A percentile compares a stretch with the other conserved stretches of the same genome.
Evolutionary conservation across 2,797 vertebrate species (phyloP).

Genomic region (Helicolenus hilgendorfi): DNA sequence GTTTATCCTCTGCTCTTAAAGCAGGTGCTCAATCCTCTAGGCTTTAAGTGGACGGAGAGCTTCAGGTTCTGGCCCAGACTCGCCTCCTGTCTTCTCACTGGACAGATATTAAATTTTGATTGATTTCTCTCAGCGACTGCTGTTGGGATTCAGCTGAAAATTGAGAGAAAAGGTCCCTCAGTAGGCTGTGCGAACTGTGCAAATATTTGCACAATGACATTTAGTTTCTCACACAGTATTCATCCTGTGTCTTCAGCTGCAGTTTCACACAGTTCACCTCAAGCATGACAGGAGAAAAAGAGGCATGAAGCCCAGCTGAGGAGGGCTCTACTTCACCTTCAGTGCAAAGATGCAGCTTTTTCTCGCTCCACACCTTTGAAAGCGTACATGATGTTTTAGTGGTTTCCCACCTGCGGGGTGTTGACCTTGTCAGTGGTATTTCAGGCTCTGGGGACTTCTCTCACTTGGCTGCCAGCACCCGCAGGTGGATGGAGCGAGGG

Average conservation of each 20-base stretch:
- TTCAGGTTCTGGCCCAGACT: conserved; percentile 42
- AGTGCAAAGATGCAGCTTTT: conserved; percentile 37
- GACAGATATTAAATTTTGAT: conserved; percentile 66
- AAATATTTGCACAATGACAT: conserved; percentile 7
- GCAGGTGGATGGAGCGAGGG: conserved; percentile 78
- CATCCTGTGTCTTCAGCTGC: neutral
- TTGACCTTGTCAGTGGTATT: conserved; percentile 89
- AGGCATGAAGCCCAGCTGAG: neutral
- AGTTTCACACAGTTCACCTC: neutral
- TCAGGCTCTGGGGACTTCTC: conserved; percentile 79
- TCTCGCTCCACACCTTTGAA: conserved; percentile 62
- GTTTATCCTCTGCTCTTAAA: neutral
- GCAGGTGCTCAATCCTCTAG: conserved; percentile 13
- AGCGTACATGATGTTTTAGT: conserved; percentile 70
- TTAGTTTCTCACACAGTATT: neutral
- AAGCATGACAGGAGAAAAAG: neutral
- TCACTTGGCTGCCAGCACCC: conserved; percentile 78
- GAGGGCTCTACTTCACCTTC: conserved; percentile 30
- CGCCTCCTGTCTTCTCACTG: conserved; percentile 29
- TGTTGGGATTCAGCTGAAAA: conserved; percentile 31
- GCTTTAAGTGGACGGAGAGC: conserved; percentile 44
- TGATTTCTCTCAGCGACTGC: conserved; percentile 49
- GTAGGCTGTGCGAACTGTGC: neutral
- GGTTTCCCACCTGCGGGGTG: conserved; percentile 78
- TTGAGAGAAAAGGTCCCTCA: conserved; percentile 47